A percentile compares a stretch with the other conserved stretches of the same genome.
Conservation (phyloP, 2,888 invertebrate genomes). For the Chouioia cunea region DNA sequence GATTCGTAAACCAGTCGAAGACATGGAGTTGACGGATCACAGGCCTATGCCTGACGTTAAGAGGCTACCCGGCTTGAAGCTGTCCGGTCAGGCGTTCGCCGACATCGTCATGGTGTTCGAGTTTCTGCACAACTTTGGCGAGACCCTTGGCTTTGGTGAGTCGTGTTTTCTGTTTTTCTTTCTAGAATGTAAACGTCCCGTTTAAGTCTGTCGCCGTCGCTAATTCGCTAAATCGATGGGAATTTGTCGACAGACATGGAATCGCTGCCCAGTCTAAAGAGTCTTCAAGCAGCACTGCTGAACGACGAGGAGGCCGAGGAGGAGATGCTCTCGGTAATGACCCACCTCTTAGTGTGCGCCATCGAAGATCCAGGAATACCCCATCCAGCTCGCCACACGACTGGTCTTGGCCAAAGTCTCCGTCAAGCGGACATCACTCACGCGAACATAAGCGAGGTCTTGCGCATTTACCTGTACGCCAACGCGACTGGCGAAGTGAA, state of each 20-base stretch:
- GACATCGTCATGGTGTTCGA: slow-evolving; percentile 96
- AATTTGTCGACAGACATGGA: slow-evolving; percentile 78
- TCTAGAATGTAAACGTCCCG: too few relatives aligned
- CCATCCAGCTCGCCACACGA: slow-evolving; percentile 89
- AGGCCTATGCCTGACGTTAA: slow-evolving; percentile 79
- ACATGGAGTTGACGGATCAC: slow-evolving; percentile 86
- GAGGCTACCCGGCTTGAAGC: slow-evolving; percentile 82
- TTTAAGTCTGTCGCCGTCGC: too few relatives aligned
- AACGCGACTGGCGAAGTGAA: slow-evolving; percentile 90
- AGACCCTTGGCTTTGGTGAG: slow-evolving; percentile 92
- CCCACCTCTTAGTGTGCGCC: slow-evolving; percentile 90
- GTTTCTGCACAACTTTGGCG: slow-evolving; percentile 96
- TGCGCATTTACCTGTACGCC: slow-evolving; percentile 91
- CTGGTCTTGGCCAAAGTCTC: slow-evolving; percentile 90
- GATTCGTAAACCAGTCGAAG: slow-evolving; percentile 91
- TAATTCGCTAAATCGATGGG: neutral
- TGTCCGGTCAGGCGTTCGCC: slow-evolving; percentile 91
- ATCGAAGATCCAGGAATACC: slow-evolving; percentile 95
- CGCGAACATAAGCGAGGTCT: slow-evolving; percentile 90
- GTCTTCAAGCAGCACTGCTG: slow-evolving; percentile 86
- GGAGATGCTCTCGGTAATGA: slow-evolving; percentile 88
- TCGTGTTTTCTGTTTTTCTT: slow-evolving; percentile 27
- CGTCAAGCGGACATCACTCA: slow-evolving; percentile 91
- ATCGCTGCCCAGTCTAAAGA: slow-evolving; percentile 86
- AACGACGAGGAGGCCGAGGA: slow-evolving; percentile 86